Evolutionary conservation across 1,140 invertebrate genomes (phyloP), one percentile per base, ranked within the genome.

Genomic region (Drosophila punjabiensis): DNA sequence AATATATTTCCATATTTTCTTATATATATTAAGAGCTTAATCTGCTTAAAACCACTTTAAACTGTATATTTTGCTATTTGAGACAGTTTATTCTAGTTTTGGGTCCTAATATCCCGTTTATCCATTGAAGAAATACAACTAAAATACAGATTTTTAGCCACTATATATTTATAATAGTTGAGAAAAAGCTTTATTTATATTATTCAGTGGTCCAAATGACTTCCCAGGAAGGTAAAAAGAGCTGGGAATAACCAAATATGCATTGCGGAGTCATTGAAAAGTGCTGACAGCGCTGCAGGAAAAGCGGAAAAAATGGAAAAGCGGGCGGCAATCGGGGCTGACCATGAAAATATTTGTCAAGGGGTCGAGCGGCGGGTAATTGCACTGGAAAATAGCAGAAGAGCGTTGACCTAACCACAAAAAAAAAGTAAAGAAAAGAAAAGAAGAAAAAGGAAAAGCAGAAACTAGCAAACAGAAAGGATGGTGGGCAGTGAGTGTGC

Each of bases 311-410:
- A 62, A 28, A 32, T 43, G 56, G 58, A 10, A 43, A 66, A 16
- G 13, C 53, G 39, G 53, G 39, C 41, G 13, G 39, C 37, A 74
- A 52, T 50, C n/a, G 55, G 33, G 56, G 47, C 69, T 75, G 71
- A 75, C 71, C 71, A 75, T 75, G 71, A 75, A 75, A 74, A 74
- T 75, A 74, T 75, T 75, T 62, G 69, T 18, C 58, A 39, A 66
- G 39, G 56, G 70, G 32, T 39, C 20, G 37, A 14, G 47, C 58
- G 18, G 50, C 4, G 50, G 24, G 45, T 43, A 73, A 62, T 53
- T 62, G 71, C 71, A 75, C 55, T 75, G 71, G 70, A 52, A 74
- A 60, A 70, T 47, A n/a, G 35, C 20, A 39, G 50, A 53, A 28
- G 70, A 75, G 56, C 71, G 47, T 62, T 75, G 71, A 75, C 71